Evolutionary conservation across 2,797 vertebrate genomes (phyloP), one percentile per base, ranked within the genome.

Genomic region (Bucorvus abyssinicus): DNA sequence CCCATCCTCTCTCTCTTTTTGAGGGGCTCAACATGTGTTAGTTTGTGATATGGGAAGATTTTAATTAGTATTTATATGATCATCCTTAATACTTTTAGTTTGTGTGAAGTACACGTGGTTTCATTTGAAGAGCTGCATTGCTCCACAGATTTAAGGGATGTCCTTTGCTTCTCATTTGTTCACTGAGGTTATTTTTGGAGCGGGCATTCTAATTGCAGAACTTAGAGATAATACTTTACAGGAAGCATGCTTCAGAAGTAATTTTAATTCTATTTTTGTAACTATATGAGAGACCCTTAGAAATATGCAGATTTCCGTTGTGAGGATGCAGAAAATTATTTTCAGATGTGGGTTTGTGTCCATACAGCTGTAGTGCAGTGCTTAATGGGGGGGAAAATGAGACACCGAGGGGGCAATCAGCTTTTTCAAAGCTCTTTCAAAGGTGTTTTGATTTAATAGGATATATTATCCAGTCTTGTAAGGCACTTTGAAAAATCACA

Each of bases 391-490:
- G 40, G 38, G 10, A 42, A 49, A 90, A 64, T 29, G n/a, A 79
- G 60, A 29, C 17, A 32, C 27, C 40, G 71, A 65, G 73, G 71
- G 50, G 84, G 93, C 77, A 93, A 74, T 70, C 44, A 27, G 45
- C 13, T 78, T 96, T 96, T 95, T 93, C 81, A 94, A 93, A 96
- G 71, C 67, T 71, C 52, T 91, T 92, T 93, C 81, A 94, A 82
- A 95, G 92, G 64, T 87, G 78, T 95, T 93, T 93, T 95, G 78
- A 95, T 92, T 90, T 93, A 87, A 92, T 75, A 80, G 50, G 89
- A 61, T 90, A 71, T 68, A 77, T 87, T 85, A 91, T 40, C 29
- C 42, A 70, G 30, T 26, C 53, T 92, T 67, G 71, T 50, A 85
- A 93, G n/a, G 75, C 71, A 71, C 88, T 96, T 95, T 89, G 84